Evolutionary conservation across 1,140 invertebrate genomes (phyloP).

Genomic region (Drosophila pallidifrons): DNA sequence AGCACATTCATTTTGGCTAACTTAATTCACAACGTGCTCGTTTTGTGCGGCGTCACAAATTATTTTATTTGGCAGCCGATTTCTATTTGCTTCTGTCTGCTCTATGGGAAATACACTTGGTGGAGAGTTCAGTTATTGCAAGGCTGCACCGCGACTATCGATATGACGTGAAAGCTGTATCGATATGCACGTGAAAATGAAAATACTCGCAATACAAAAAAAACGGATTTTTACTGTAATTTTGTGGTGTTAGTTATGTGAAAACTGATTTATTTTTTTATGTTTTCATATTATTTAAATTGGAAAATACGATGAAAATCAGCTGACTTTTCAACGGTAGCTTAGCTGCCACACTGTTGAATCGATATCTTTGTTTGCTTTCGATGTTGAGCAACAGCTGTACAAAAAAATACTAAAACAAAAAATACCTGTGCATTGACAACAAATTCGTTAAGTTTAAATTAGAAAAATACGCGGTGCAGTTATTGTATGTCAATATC

Average conservation of each 20-base stretch:
- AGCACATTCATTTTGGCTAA: slow-evolving; percentile 8
- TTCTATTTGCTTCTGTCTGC: slow-evolving; percentile 21
- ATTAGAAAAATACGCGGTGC: neutral
- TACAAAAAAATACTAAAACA: neutral
- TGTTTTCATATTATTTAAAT: too few species aligned
- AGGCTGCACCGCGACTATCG: slow-evolving; percentile 5
- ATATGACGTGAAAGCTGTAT: neutral
- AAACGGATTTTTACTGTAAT: too few species aligned
- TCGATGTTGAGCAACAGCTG: neutral
- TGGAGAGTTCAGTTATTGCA: slow-evolving; percentile 23
- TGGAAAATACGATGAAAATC: too few species aligned
- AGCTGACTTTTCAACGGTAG: too few species aligned
- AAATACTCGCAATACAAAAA: neutral
- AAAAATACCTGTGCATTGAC: neutral
- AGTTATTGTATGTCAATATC: slow-evolving; percentile 35
- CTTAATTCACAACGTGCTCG: slow-evolving; percentile 5
- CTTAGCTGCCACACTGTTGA: too few species aligned
- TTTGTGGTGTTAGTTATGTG: too few species aligned
- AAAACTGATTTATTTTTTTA: too few species aligned
- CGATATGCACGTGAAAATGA: slow-evolving; percentile 7
- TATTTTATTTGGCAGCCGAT: slow-evolving; percentile 29
- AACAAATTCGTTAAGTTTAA: slow-evolving; percentile 6
- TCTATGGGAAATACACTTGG: slow-evolving; percentile 24
- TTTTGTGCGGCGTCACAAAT: slow-evolving; percentile 11
- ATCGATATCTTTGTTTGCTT: too few species aligned